Evolutionary conservation across 2,797 vertebrate genomes (phyloP).

Genomic region (Darevskia mixta): DNA sequence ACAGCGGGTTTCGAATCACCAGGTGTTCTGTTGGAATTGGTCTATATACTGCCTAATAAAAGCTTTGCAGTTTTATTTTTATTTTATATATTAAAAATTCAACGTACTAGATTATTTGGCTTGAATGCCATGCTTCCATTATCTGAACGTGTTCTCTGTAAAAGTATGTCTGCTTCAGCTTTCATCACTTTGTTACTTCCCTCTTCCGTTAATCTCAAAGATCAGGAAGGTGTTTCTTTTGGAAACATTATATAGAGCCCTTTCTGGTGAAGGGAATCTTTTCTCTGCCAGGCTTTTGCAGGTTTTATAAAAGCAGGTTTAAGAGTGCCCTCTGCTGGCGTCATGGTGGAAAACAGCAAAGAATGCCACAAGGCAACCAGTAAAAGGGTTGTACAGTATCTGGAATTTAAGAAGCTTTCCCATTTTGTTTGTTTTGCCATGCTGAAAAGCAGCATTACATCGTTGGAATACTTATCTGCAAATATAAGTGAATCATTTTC

Average conservation of each 20-base stretch:
- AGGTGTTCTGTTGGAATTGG: too few species aligned
- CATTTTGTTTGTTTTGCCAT: neutral
- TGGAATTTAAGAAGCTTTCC: too few species aligned
- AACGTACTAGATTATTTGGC: neutral
- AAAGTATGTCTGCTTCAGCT: neutral
- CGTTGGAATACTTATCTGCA: neutral
- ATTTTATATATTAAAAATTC: neutral
- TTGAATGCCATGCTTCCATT: accelerated
- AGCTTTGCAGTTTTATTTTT: neutral
- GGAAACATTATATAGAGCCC: neutral
- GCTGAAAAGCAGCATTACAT: neutral
- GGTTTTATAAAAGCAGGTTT: constrained; percentile 35
- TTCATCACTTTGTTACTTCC: neutral
- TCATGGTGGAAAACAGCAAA: constrained; percentile 12
- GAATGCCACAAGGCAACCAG: neutral
- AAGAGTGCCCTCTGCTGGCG: constrained; percentile 71
- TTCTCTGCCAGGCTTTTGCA: neutral
- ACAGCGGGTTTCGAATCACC: neutral
- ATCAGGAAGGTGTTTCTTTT: neutral
- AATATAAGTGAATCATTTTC: neutral
- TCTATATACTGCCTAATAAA: neutral
- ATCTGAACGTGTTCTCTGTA: neutral
- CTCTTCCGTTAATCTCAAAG: neutral
- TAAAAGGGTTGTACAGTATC: neutral
- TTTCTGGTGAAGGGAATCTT: neutral